Base-by-base conservation (phyloP, 1,140 invertebrate species). In the Solenopsis fugax region DNA sequence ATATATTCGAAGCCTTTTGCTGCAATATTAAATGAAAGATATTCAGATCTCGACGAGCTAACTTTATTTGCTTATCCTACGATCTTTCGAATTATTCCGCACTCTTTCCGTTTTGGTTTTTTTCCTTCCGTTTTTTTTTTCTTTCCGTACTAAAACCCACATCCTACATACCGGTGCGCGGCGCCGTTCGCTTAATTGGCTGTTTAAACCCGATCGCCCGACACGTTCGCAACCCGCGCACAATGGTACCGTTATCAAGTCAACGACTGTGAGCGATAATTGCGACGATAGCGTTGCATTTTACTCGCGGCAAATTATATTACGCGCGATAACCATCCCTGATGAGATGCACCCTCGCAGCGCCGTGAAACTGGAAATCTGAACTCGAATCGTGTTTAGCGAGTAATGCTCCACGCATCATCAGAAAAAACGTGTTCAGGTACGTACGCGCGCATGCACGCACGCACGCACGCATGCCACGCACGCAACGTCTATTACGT, bases 281-380 rank as follows among this genome's bases (percentile, higher is more conserved):
- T 85, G 75, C 24, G 50, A 50, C 45, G 82, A 89, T 89, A 87
- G 52, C 52, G 12, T 50, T n/a, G 54, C 50, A 9, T 41, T 67
- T 87, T 90, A 78, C 77, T 67, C 72, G 18, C 65, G 45, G 54
- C 48, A 77, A 89, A 65, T 87, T 80, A 58, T 58, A 65, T 37
- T 10, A 54, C 45, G 21, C 5, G 18, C 34, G 65, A 78, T 89
- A 85, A 71, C 29, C 24, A 76, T 88, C 54, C 37, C 29, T 29
- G 56, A 64, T 62, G 54, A 78, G 48, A 48, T 24, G 10, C 52
- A 67, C 24, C 50, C 56, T 65, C 50, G n/a, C 52, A 41, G 12
- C n/a, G n/a, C 48, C 37, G 54, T 29, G 65, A 82, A 82, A 84
- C 48, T 67, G 37, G 45, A 82, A 82, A 56, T 45, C 16, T 60